Evolutionary conservation across 2,797 vertebrate genomes (phyloP), one percentile per base, ranked within the genome.

Genomic region (Aulostomus chinensis): DNA sequence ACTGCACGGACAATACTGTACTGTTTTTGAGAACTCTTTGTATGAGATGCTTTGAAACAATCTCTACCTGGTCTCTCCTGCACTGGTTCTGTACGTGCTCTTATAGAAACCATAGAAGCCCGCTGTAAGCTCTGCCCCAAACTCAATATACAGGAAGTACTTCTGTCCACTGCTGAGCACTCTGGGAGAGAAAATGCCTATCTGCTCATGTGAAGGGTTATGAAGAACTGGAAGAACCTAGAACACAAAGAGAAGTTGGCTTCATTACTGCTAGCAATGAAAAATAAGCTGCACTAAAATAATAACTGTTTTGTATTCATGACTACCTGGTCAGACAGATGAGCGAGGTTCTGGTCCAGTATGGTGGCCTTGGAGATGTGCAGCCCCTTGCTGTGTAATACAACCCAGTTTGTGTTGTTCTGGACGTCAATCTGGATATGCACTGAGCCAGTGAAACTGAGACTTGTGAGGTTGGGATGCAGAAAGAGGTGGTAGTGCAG

Each of bases 101-200:
- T 74, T 92, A 66, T 93, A 92, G 61, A 93, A 91, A 6, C 92
- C 92, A 70, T 86, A 63, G 58, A 93, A 93, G 2, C 89, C 85
- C 3, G 92, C 84, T 7, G 68, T 65, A 50, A 94, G 73, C 33
- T 81, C 76, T 25, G 85, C 91, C 26, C 65, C 76, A 73, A 91
- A 93, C 65, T 93, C 82, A 28, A 93, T 73, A 50, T 84, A 81
- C 36, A 93, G 57, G 37, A 83, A 87, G 45, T 93, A 93, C 58
- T 83, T 92, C 29, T 86, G 74, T n/a, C 90, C 88, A 25, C 73
- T 71, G 25, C 11, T 84, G 51, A 93, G 86, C 54, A 88, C 88
- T 31, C 89, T 83, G 36, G 90, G 86, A 58, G 85, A 91, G 72
- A 93, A 85, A 45, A 94, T 80, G 32, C 88, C 90, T 12, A 92